These are phyloP conservation scores for Notolepis coatsorum DNA, from an alignment of 2,797 vertebrate species.

Conservation along the genomic window DNA sequence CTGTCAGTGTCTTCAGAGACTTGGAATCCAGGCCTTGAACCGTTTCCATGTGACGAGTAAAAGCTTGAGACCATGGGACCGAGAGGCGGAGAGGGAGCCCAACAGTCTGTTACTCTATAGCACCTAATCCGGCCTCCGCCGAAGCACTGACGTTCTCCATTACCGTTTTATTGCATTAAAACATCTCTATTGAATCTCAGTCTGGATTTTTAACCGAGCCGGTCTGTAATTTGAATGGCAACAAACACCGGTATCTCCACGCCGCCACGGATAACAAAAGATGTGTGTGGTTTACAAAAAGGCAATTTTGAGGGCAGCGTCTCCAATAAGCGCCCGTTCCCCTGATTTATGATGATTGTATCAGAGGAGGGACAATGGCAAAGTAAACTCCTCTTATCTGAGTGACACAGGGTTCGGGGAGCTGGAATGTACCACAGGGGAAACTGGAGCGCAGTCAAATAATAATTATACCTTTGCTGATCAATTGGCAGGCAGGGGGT, in stretches of 20 bases:
- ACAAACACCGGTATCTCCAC: constrained; percentile 63
- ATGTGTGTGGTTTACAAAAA: constrained; percentile 53
- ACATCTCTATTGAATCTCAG: constrained; percentile 62
- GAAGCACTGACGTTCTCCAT: constrained; percentile 56
- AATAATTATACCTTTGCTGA: constrained; percentile 40
- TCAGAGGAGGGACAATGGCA: constrained; percentile 31
- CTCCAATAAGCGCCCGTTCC: constrained; percentile 40
- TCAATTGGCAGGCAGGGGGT: constrained; percentile 27
- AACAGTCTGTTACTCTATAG: constrained; percentile 43
- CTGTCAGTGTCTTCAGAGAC: constrained; percentile 32
- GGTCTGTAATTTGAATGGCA: constrained; percentile 49
- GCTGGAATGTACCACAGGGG: neutral
- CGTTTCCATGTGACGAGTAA: constrained; percentile 50
- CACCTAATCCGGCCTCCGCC: constrained; percentile 40
- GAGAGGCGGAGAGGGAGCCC: constrained; percentile 54
- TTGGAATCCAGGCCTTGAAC: constrained; percentile 44
- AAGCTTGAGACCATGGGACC: constrained; percentile 62
- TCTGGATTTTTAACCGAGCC: constrained; percentile 41
- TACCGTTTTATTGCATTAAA: constrained; percentile 63
- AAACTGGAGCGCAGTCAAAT: constrained; percentile 16
- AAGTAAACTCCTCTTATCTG: constrained; percentile 20
- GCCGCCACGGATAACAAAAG: constrained; percentile 67
- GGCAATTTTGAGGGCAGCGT: constrained; percentile 32
- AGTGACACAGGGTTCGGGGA: neutral
- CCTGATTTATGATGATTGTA: constrained; percentile 46